Evolutionary conservation across 2,888 invertebrate species (phyloP).

Genomic region (Lottia scabra): DNA sequence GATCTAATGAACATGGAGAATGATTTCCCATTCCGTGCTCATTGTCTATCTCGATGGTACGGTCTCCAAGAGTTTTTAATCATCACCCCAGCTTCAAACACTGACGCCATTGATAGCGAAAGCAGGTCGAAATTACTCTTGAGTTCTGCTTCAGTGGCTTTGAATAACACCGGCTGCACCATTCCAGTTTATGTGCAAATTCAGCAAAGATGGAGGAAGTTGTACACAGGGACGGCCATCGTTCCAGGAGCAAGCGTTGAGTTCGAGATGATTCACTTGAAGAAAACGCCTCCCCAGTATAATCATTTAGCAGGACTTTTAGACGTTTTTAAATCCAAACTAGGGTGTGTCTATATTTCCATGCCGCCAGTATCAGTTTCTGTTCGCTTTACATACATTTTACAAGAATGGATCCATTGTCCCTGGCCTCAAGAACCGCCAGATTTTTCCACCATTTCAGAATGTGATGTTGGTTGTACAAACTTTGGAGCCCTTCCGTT

Average conservation of each 20-base stretch:
- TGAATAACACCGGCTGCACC: conserved; percentile 83
- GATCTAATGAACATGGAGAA: conserved; percentile 70
- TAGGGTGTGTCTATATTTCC: conserved; percentile 70
- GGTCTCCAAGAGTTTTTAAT: conserved; percentile 87
- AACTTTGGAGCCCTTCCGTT: conserved; percentile 79
- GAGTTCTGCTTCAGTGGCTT: conserved; percentile 86
- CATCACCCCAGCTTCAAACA: conserved; percentile 76
- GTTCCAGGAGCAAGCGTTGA: conserved; percentile 82
- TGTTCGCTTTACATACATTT: conserved; percentile 81
- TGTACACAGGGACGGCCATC: conserved; percentile 81
- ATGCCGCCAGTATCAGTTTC: conserved; percentile 77
- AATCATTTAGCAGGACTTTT: conserved; percentile 84
- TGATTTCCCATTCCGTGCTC: conserved; percentile 75
- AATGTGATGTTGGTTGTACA: conserved; percentile 72
- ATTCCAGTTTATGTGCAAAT: conserved; percentile 91
- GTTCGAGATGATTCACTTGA: conserved; percentile 90
- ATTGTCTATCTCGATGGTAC: conserved; percentile 74
- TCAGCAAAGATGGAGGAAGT: conserved; percentile 83
- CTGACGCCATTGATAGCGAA: conserved; percentile 67
- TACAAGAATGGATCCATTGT: conserved; percentile 68
- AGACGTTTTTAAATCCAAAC: conserved; percentile 89
- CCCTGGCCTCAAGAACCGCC: conserved; percentile 68
- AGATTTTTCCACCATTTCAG: conserved; percentile 73
- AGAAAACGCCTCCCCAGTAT: conserved; percentile 83
- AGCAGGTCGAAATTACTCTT: conserved; percentile 80